Evolutionary conservation across 1,140 invertebrate genomes (phyloP).

Genomic region (Formica selysi): DNA sequence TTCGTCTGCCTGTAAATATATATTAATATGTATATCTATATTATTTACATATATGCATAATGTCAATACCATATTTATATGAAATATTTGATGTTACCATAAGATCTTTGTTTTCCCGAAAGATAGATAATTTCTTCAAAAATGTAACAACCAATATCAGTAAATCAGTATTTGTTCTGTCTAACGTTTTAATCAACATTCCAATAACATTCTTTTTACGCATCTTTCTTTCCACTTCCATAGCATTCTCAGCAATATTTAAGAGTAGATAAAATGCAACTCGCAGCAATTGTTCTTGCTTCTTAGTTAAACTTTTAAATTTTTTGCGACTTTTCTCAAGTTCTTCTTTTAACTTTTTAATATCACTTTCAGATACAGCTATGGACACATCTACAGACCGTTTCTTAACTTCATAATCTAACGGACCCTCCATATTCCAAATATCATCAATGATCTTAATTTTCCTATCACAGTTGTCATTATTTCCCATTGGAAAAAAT

Average conservation of each 20-base stretch:
- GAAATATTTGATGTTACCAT: conserved; percentile 89
- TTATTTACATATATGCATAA: background rate
- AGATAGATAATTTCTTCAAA: conserved; percentile 97
- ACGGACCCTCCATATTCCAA: conserved; percentile 82
- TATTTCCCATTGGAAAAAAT: conserved; percentile 77
- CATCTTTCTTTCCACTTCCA: conserved; percentile 98
- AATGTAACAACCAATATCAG: conserved; percentile 97
- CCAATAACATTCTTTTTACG: conserved; percentile 96
- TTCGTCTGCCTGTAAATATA: conserved; percentile 86
- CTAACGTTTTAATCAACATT: conserved; percentile 95
- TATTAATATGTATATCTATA: conserved; percentile 49
- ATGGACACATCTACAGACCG: conserved; percentile 77
- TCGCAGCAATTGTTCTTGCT: conserved; percentile 96
- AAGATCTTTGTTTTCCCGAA: conserved; percentile 97
- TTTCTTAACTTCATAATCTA: conserved; percentile 83
- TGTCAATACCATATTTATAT: conserved; percentile 22
- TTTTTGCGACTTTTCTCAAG: conserved; percentile 93
- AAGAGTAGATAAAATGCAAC: conserved; percentile 96
- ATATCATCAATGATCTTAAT: conserved; percentile 83
- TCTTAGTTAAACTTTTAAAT: conserved; percentile 93
- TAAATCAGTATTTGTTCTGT: conserved; percentile 94
- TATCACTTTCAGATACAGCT: conserved; percentile 81
- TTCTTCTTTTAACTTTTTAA: conserved; percentile 91
- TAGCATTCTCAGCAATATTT: conserved; percentile 96
- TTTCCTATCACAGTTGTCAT: conserved; percentile 82